Conservation (phyloP, 2,113 vertebrate genomes). For the Raphicerus campestris region DNA sequence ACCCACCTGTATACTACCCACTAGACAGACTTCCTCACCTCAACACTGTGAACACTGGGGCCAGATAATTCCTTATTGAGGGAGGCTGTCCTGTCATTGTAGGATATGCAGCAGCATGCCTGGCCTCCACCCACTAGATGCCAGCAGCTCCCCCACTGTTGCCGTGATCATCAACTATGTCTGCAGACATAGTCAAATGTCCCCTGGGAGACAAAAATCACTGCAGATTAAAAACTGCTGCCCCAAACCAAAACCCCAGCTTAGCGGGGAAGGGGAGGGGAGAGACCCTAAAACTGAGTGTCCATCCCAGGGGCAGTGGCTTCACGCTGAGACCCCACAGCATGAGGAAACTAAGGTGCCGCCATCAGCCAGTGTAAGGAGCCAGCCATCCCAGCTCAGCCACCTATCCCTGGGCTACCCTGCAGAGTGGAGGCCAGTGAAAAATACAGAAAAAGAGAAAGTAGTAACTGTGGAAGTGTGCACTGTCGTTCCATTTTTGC, state of each 20-base stretch:
- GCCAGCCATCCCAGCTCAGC: too few species aligned
- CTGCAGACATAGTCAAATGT: neutral
- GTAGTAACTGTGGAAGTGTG: neutral
- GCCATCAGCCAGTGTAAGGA: neutral
- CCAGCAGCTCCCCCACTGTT: neutral
- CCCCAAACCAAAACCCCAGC: neutral
- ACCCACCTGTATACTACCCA: rapidly evolving
- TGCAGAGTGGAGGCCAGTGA: neutral
- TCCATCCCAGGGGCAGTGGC: neutral
- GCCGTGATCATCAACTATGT: neutral
- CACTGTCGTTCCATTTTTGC: neutral
- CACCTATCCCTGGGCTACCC: neutral
- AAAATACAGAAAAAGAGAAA: neutral
- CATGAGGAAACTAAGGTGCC: neutral
- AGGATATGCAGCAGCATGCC: neutral
- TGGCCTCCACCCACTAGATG: neutral
- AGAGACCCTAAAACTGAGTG: neutral
- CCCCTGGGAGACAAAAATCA: neutral
- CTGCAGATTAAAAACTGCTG: neutral
- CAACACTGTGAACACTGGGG: neutral
- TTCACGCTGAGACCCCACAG: neutral
- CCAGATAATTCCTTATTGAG: neutral
- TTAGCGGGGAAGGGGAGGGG: neutral
- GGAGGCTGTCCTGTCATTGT: neutral
- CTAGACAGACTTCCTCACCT: neutral